Conservation (phyloP, 2,888 invertebrate species). For the Rotaria socialis region DNA sequence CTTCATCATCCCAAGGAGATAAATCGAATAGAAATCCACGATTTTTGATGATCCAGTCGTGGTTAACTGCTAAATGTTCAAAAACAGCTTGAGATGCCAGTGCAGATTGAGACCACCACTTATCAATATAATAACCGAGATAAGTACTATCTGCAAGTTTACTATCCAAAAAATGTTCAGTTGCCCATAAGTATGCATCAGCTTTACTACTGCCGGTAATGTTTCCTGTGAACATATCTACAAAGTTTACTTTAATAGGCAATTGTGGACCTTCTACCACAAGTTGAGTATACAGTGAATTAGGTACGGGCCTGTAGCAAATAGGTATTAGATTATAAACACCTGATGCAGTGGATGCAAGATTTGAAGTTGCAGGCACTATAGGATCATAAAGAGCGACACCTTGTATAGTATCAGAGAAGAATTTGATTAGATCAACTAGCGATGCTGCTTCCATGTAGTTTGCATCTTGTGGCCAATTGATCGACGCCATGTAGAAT, state of each 20-base stretch:
- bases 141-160: not conserved
- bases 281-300: conserved; percentile 16
- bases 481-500: not conserved
- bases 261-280: not conserved
- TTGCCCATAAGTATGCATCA: conserved; percentile 26
- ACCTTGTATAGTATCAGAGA: not conserved
- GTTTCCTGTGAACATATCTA: not conserved
- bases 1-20: not conserved
- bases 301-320: not conserved
- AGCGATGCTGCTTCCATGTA: not conserved
- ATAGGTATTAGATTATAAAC: not conserved
- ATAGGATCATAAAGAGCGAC: conserved; percentile 8
- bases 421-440: not conserved
- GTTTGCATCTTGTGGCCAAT: conserved; percentile 31
- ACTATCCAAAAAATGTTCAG: conserved; percentile 8
- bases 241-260: not conserved
- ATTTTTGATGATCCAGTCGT: not conserved
- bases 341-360: conserved; percentile 15
- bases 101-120: conserved; percentile 4
- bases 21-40: not conserved
- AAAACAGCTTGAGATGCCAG: not conserved
- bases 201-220: not conserved
- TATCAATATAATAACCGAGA: not conserved
- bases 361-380: conserved; percentile 14
- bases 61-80: not conserved